phyloP scores from a whole-genome alignment of 2,797 vertebrate genomes.

The Erpetoichthys calabaricus region DNA sequence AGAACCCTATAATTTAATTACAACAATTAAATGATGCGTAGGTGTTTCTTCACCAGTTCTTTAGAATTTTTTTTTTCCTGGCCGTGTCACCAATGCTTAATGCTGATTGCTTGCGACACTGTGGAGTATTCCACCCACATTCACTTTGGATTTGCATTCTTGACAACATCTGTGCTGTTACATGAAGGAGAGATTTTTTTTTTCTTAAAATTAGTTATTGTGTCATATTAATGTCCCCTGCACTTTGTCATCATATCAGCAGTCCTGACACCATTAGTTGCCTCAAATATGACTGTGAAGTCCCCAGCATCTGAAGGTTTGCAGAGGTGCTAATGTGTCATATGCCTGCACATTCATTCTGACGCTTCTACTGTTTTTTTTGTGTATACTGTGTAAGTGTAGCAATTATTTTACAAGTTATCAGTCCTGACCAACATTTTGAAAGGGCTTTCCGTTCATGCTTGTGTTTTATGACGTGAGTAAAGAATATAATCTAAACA shows the following conservation, averaged over 20 bases:
- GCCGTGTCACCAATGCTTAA: slow-evolving; percentile 2
- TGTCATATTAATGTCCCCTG: neutral
- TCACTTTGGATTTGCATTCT: slow-evolving; percentile 10
- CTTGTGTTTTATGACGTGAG: too few species aligned
- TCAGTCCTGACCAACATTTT: too few species aligned
- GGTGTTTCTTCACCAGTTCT: slow-evolving; percentile 1
- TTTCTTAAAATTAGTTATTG: slow-evolving; percentile 20
- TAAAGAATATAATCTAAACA: too few species aligned
- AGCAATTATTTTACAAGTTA: too few species aligned
- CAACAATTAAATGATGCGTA: slow-evolving; percentile 1
- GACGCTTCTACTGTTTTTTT: too few species aligned
- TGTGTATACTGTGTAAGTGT: too few species aligned
- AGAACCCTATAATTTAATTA: slow-evolving; percentile 1
- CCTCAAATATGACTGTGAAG: too few species aligned
- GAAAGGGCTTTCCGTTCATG: too few species aligned
- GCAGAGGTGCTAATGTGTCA: too few species aligned
- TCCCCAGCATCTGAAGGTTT: too few species aligned
- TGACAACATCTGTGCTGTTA: slow-evolving; percentile 17
- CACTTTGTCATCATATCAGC: slow-evolving; percentile 24
- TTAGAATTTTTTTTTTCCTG: slow-evolving; percentile 1
- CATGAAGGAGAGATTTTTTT: slow-evolving; percentile 8
- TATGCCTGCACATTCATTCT: too few species aligned
- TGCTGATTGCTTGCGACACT: slow-evolving; percentile 5
- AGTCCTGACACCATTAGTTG: slow-evolving; percentile 3
- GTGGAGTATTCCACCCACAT: slow-evolving; percentile 6